These are phyloP conservation scores for Momotus momota DNA, from an alignment of 2,797 vertebrate genomes.

Conservation along the genomic window DNA sequence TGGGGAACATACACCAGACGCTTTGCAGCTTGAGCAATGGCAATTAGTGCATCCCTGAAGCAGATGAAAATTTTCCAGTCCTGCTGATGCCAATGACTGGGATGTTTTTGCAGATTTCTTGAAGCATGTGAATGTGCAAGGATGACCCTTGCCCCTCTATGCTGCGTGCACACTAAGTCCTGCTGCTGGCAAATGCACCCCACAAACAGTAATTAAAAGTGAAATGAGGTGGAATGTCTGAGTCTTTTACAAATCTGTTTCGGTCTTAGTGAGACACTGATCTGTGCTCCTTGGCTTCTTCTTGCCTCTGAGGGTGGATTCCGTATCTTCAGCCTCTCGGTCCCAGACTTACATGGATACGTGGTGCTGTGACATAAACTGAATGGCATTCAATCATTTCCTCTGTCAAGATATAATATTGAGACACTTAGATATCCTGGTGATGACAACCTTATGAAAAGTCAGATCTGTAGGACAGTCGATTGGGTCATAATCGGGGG, in stretches of 20 bases:
- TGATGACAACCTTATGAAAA: not conserved
- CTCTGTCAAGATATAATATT: not conserved
- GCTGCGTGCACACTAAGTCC: not conserved
- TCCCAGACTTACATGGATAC: not conserved
- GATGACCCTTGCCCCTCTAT: not conserved
- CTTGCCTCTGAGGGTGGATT: not conserved
- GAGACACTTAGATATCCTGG: not conserved
- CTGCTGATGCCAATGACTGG: rapidly evolving
- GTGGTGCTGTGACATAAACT: not conserved
- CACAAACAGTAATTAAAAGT: not conserved
- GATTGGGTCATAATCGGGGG: not conserved
- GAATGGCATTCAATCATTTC: not conserved
- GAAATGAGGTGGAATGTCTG: not conserved
- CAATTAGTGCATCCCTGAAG: not conserved
- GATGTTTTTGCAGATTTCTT: not conserved
- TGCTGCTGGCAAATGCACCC: not conserved
- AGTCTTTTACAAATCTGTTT: not conserved
- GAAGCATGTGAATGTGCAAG: not conserved
- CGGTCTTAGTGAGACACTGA: not conserved
- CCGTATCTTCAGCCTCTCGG: not conserved
- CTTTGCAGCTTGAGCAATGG: not conserved
- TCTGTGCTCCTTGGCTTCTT: not conserved
- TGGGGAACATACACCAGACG: not conserved
- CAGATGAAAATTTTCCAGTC: not conserved
- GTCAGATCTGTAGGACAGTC: not conserved